Base-by-base conservation (phyloP, 1,140 invertebrate genomes). In the Micrasema minimum region DNA sequence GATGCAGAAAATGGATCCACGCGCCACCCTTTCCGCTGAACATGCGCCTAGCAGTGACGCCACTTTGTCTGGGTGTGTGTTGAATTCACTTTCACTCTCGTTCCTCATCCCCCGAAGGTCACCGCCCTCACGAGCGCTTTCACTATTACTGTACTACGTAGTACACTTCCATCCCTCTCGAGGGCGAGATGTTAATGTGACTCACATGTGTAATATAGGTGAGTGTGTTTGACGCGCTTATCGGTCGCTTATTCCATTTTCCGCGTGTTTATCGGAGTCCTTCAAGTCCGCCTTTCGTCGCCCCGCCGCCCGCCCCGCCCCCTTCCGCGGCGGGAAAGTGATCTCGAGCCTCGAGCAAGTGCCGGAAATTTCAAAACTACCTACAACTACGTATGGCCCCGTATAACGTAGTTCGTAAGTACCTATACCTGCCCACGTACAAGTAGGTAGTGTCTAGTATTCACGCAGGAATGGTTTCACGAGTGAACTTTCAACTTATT, bases 11-110 rank as follows among this genome's bases (percentile, higher is more conserved):
- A 62, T 79, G 81, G 81, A 83, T 80, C 79, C 81, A 79, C 81
- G 78, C 79, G 80, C 80, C 80, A 80, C 81, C 81, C 82, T 80
- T 80, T 80, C 80, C 81, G 80, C 80, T 80, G 82, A 81, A 81
- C 82, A 83, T 84, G 82, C 83, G 83, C 83, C 80, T 82, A 80
- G 82, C 83, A 81, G 79, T 81, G 81, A 82, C 82, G 82, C 82
- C 81, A 80, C 78, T 78, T 51, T 78, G 80, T 77, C 74, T 78
- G 80, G 69, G 69, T 65, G 51, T 71, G 69, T 66, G 62, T 62
- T 38, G n/a, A 78, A 81, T 84, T 84, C 83, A 84, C 83, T 84
- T 84, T 84, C 83, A 82, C 82, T 83, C 81, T 81, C 79, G 82
- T 81, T 79, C 82, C 80, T 77, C 80, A 79, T 80, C 81, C 79